Conservation (phyloP, 2,888 invertebrate genomes). For the Bembecia ichneumoniformis region DNA sequence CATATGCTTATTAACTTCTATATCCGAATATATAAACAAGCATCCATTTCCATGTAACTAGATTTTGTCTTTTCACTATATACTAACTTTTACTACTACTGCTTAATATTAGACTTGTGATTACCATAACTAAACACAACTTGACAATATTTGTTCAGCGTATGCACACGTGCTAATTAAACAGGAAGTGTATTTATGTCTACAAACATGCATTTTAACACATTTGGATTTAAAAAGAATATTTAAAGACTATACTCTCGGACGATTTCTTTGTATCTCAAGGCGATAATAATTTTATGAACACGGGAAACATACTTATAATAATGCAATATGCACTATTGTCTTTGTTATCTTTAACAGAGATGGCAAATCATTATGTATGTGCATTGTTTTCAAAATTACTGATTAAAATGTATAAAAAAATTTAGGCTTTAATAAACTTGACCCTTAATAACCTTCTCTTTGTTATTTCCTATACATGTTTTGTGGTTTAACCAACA, state of each 20-base stretch:
- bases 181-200: no score
- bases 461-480: not conserved
- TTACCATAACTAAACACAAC: no score
- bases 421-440: not conserved
- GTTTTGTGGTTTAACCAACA: not conserved
- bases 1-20: no score
- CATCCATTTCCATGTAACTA: no score
- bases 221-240: no score
- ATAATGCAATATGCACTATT: constrained; percentile 3
- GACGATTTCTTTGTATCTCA: not conserved
- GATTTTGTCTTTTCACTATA: no score
- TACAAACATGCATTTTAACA: no score
- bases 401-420: not conserved
- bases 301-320: not conserved
- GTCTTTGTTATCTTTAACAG: constrained; percentile 1
- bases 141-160: no score
- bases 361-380: constrained; percentile 2
- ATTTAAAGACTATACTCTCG: not conserved
- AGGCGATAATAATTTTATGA: not conserved
- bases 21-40: no score
- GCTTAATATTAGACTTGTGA: no score
- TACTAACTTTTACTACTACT: no score
- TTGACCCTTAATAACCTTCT: not conserved
- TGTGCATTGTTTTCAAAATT: not conserved
- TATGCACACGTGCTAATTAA: no score